Percentiles rank a stretch among this genome's conserved stretches.
Conservation (phyloP, 2,113 vertebrate genomes). For the Anarrhichthys ocellatus region DNA sequence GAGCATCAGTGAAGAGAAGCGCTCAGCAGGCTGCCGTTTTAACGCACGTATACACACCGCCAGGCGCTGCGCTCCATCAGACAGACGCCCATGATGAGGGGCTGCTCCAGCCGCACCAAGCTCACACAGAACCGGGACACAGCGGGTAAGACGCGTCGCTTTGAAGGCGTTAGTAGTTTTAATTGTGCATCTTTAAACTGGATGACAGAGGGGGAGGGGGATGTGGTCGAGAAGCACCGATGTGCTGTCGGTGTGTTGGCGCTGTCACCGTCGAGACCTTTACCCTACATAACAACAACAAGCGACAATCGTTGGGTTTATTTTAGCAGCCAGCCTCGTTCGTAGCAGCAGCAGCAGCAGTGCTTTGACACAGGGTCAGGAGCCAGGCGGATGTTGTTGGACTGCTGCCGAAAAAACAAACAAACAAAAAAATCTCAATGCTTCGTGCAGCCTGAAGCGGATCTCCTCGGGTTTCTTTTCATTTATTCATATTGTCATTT, state of each 20-base stretch:
- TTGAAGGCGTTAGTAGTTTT: neutral
- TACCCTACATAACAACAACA: slow-evolving; percentile 60
- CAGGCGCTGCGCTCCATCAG: slow-evolving; percentile 60
- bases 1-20: slow-evolving; percentile 43
- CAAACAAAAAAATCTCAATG: neutral
- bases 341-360: neutral
- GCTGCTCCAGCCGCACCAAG: slow-evolving; percentile 78
- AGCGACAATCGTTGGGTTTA: neutral
- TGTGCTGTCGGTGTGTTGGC: neutral
- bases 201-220: neutral
- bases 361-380: slow-evolving; percentile 7
- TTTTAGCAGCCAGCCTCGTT: neutral
- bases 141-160: slow-evolving; percentile 73
- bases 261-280: slow-evolving; percentile 53
- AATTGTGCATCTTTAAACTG: neutral
- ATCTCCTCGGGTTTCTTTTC: neutral
- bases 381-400: neutral
- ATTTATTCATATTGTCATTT: neutral
- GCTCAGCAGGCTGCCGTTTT: slow-evolving; percentile 39
- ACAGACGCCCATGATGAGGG: slow-evolving; percentile 81
- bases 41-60: slow-evolving; percentile 50
- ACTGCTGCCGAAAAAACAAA: neutral
- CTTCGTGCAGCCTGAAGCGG: neutral
- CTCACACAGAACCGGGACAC: slow-evolving; percentile 64
- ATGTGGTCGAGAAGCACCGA: neutral